Evolutionary conservation across 2,888 invertebrate species (phyloP).

Genomic region (Linnaemya vulpina): DNA sequence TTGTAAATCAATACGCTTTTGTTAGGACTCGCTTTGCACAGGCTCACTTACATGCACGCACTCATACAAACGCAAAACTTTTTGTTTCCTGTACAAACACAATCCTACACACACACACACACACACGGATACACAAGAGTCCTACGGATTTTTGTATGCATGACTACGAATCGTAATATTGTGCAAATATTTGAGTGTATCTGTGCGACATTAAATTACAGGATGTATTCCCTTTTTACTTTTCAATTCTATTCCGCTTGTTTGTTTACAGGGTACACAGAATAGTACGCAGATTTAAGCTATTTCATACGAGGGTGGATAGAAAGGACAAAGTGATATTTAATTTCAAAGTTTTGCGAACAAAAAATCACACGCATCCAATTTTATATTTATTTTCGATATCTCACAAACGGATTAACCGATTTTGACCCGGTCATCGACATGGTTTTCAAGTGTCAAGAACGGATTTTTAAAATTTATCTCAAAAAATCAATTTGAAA

Average conservation of each 20-base stretch:
- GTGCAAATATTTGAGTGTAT: not conserved
- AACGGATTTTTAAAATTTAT: too few relatives aligned
- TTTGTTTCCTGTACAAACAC: constrained; percentile 11
- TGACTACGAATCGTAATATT: constrained; percentile 1
- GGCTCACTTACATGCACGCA: not conserved
- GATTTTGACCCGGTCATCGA: too few relatives aligned
- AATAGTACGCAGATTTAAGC: not conserved
- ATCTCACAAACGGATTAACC: too few relatives aligned
- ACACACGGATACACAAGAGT: not conserved
- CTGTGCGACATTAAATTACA: constrained; percentile 16
- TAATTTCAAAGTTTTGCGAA: too few relatives aligned
- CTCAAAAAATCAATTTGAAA: too few relatives aligned
- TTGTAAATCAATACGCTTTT: constrained; percentile 59
- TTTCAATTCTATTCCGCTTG: not conserved
- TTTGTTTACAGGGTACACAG: not conserved
- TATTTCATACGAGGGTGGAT: not conserved
- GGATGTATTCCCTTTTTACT: not conserved
- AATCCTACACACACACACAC: not conserved
- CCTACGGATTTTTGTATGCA: not conserved
- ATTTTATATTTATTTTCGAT: too few relatives aligned
- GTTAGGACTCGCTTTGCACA: constrained; percentile 19
- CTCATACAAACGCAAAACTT: not conserved
- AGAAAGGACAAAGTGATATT: not conserved
- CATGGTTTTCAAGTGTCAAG: too few relatives aligned
- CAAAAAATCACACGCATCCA: too few relatives aligned